phyloP scores from a whole-genome alignment of 1,140 invertebrate species.

The Yoshiicerus persimilis region DNA sequence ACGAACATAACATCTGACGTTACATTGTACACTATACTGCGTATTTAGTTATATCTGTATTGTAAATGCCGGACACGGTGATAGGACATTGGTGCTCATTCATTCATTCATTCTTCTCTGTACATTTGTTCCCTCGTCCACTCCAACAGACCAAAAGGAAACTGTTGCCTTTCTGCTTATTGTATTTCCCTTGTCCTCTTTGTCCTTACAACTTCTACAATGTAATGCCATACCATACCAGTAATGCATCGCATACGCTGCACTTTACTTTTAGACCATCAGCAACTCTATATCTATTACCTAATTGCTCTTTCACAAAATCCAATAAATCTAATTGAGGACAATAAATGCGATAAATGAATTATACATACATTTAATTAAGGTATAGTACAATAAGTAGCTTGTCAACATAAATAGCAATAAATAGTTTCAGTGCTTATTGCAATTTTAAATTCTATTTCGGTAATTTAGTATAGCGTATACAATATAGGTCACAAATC shows the following conservation, averaged over 20 bases:
- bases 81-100: not conserved
- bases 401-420: too few species aligned
- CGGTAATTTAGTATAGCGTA: too few species aligned
- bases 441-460: too few species aligned
- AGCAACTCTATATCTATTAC: not conserved
- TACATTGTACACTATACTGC: not conserved
- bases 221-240: not conserved
- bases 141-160: not conserved
- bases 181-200: not conserved
- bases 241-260: too few species aligned
- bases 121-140: not conserved
- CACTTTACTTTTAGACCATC: too few species aligned
- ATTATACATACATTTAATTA: too few species aligned
- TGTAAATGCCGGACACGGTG: too few species aligned
- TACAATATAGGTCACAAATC: too few species aligned
- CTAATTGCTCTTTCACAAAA: not conserved
- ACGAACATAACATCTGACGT: conserved; percentile 16
- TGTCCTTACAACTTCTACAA: not conserved
- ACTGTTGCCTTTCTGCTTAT: not conserved
- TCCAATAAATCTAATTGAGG: not conserved
- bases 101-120: not conserved
- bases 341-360: not conserved
- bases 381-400: too few species aligned
- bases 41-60: too few species aligned
- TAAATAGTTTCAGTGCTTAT: too few species aligned